Percentiles rank a stretch among this genome's conserved stretches.
Evolutionary conservation across 2,888 invertebrate species (phyloP).

Genomic region (Leptothorax acervorum): DNA sequence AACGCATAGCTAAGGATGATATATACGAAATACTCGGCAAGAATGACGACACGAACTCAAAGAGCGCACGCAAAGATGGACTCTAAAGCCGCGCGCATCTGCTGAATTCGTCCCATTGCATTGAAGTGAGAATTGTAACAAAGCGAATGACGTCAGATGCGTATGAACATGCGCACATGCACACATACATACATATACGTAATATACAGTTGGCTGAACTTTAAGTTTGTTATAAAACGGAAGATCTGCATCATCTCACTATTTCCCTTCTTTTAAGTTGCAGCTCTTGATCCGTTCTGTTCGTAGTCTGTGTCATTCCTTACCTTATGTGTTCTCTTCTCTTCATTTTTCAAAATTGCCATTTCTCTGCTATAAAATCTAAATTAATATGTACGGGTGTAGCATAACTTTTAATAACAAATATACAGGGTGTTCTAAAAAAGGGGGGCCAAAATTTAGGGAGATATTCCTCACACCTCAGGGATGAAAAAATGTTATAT

Average conservation of each 20-base stretch:
- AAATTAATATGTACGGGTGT: background rate
- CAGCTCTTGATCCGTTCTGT: background rate
- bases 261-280: conserved; percentile 39
- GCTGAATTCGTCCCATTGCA: conserved; percentile 5
- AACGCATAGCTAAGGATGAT: background rate
- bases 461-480: no score
- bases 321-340: background rate
- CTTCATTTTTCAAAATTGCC: background rate
- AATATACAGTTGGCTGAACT: conserved; percentile 17
- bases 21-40: conserved; percentile 8
- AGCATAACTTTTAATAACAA: background rate
- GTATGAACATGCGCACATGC: background rate
- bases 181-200: background rate
- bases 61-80: background rate
- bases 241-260: background rate
- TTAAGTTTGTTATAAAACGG: conserved; percentile 39
- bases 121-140: conserved; percentile 28
- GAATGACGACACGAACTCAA: background rate
- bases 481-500: no score
- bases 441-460: no score
- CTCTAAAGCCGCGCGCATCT: conserved; percentile 20
- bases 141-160: background rate
- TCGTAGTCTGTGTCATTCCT: background rate
- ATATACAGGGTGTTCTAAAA: no score
- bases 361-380: background rate